Evolutionary conservation across 2,797 vertebrate species (phyloP).

Genomic region (Selene dorsalis): DNA sequence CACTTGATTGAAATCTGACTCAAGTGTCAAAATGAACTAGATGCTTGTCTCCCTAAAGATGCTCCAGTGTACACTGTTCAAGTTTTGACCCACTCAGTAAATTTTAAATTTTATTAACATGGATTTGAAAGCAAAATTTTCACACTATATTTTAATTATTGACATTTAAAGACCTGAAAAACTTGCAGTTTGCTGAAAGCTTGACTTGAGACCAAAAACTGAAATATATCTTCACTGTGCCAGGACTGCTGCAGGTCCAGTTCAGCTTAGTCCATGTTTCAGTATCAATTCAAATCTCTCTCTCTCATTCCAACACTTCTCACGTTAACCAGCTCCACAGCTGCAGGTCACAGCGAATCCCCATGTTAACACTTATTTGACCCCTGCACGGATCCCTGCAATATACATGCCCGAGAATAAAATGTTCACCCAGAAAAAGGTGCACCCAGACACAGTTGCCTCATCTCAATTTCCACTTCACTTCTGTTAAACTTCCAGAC

Average conservation of each 20-base stretch:
- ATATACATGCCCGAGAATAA: conserved; percentile 32
- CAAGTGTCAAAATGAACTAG: too few species aligned
- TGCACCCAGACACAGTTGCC: conserved; percentile 55
- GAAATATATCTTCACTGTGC: too few species aligned
- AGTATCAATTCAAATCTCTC: neutral
- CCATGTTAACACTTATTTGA: conserved; percentile 37
- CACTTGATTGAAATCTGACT: too few species aligned
- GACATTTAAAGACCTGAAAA: neutral
- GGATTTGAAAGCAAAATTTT: neutral
- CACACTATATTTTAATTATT: neutral
- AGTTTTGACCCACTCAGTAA: neutral
- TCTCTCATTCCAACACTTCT: neutral
- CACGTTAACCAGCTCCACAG: conserved; percentile 6
- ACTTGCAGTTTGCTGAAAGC: neutral
- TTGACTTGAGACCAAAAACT: neutral
- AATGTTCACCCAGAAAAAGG: conserved; percentile 46
- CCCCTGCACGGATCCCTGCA: conserved; percentile 32
- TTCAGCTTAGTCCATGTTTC: conserved; percentile 2
- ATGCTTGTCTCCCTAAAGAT: neutral
- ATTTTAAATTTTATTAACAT: too few species aligned
- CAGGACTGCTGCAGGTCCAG: neutral
- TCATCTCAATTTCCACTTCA: conserved; percentile 59
- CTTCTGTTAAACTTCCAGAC: conserved; percentile 66
- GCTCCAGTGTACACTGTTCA: too few species aligned
- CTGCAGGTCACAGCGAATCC: conserved; percentile 21